Base-by-base conservation (phyloP, 2,888 invertebrate genomes). In the Holacanthella duospinosa region DNA sequence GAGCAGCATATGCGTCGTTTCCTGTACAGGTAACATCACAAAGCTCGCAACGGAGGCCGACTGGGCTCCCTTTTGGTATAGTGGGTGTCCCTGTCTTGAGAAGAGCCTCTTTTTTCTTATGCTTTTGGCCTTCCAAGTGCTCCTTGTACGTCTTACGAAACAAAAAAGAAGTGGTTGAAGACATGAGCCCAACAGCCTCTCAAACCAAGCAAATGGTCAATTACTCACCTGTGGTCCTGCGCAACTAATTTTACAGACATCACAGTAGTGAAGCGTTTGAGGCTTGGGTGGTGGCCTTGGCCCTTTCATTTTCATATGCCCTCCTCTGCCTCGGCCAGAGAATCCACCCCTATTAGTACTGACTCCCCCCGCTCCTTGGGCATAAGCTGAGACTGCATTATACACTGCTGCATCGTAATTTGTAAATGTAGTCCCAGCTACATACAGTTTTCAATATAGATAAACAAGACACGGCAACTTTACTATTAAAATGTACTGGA, bases 21-120 rank as follows among this genome's bases (percentile, higher is more conserved):
- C 97, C 97, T 16, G 97, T 97, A 79, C 97, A 99, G 16, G 95
- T 93, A 12, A 99, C 95, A 81, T 96, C 94, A 75, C 99, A 99
- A 66, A 99, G 83, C 78, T 97, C 96, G 80, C 99, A 99, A 71
- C 94, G 86, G 75, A 93, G 80, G 26, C 88, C 86, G 77, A 81
- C 84, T 29, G 67, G 65, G 43, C 61, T 63, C 43, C 69, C 69
- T 55, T 70, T 68, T 16, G 67, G 53, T 4, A 83, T 81, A 67
- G 85, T 81, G 75, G 82, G 82, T 73, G 85, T 82, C 28, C 85
- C 84, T 76, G 86, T 83, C 77, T 90, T 90, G 28, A 86, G 81
- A 16, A 88, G 86, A 0, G 88, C 91, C 78, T 96, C 97, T 78
- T 96, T 93, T 82, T 96, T 97, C 83, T 97, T 97, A 80, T 99